phyloP scores from a whole-genome alignment of 2,888 invertebrate species.

The Acronicta psi region DNA sequence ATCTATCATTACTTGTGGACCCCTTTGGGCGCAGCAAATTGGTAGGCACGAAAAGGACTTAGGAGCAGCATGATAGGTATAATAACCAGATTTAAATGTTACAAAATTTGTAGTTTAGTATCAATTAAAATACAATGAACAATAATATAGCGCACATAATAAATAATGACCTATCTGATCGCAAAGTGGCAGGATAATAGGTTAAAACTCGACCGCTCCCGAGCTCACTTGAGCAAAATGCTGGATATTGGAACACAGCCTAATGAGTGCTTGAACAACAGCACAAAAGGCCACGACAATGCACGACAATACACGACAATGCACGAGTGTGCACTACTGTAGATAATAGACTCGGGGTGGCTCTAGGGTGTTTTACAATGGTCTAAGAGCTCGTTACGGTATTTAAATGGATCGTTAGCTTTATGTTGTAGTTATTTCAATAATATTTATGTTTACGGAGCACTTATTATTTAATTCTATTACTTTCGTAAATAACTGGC shows the following conservation, averaged over 20 bases:
- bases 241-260: slow-evolving; percentile 24
- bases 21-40: no score
- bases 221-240: slow-evolving; percentile 33
- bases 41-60: no score
- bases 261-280: slow-evolving; percentile 45
- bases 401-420: slow-evolving; percentile 29
- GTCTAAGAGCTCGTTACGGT: slow-evolving; percentile 15
- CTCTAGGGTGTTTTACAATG: slow-evolving; percentile 13
- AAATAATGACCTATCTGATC: slow-evolving; percentile 13
- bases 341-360: slow-evolving; percentile 27
- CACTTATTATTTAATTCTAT: no score
- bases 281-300: slow-evolving; percentile 42
- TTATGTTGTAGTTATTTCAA: neutral
- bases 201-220: slow-evolving; percentile 15
- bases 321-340: slow-evolving; percentile 38
- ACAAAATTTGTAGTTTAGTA: no score
- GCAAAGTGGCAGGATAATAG: slow-evolving; percentile 20
- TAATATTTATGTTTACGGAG: no score
- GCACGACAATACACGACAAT: slow-evolving; percentile 12
- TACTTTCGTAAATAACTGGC: no score
- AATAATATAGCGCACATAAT: neutral
- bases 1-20: no score
- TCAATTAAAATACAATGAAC: neutral
- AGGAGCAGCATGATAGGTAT: no score
- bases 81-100: no score